Evolutionary conservation across 2,888 invertebrate species (phyloP).

Genomic region (Meliscaeva auricollis): DNA sequence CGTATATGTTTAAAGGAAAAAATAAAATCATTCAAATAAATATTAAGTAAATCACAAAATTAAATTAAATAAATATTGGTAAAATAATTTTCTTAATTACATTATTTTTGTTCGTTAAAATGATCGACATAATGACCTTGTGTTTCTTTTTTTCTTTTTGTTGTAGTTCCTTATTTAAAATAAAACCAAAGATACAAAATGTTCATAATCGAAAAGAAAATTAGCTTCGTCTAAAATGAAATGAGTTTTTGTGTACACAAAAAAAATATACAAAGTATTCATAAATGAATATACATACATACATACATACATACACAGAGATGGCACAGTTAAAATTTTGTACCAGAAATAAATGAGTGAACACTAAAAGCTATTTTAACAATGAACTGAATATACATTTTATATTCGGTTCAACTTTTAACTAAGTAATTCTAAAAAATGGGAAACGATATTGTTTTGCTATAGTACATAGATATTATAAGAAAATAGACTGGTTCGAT

Average conservation of each 20-base stretch:
- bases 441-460: slow-evolving; percentile 20
- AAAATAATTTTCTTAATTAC: slow-evolving; percentile 63
- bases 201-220: slow-evolving; percentile 41
- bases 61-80: slow-evolving; percentile 70
- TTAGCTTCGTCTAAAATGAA: slow-evolving; percentile 40
- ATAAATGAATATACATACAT: slow-evolving; percentile 41
- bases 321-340: slow-evolving; percentile 36
- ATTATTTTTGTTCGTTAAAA: slow-evolving; percentile 51
- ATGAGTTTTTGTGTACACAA: slow-evolving; percentile 67
- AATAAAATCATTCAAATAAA: slow-evolving; percentile 49
- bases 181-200: slow-evolving; percentile 39
- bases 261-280: slow-evolving; percentile 56
- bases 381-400: slow-evolving; percentile 51
- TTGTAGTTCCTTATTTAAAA: slow-evolving; percentile 45
- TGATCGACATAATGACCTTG: slow-evolving; percentile 54
- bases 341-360: slow-evolving; percentile 37
- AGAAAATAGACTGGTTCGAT: slow-evolving; percentile 40
- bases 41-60: slow-evolving; percentile 64
- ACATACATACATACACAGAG: slow-evolving; percentile 19
- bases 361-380: slow-evolving; percentile 24
- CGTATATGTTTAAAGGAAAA: slow-evolving; percentile 57
- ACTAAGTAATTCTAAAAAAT: slow-evolving; percentile 34
- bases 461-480: slow-evolving; percentile 34
- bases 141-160: slow-evolving; percentile 1
- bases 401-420: slow-evolving; percentile 52